Evolutionary conservation across 2,888 invertebrate species (phyloP).

Genomic region (Hypselothyrea guttata): DNA sequence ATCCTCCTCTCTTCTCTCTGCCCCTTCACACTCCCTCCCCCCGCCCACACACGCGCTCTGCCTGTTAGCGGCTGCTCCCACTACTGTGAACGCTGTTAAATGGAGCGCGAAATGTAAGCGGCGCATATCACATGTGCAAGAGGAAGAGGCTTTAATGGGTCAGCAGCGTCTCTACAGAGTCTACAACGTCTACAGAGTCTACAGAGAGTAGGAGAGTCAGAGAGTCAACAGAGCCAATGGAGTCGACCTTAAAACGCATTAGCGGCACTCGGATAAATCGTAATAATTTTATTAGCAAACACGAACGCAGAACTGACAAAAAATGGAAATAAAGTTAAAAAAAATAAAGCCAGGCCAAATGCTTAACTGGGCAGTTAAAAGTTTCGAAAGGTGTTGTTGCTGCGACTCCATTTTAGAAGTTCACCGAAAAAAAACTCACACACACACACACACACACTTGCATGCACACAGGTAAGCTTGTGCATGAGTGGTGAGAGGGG

Average conservation of each 20-base stretch:
- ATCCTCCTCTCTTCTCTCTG: background rate
- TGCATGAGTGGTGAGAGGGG: background rate
- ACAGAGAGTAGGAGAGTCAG: too few species aligned
- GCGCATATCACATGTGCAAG: conserved; percentile 52
- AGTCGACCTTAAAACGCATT: conserved; percentile 72
- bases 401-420: conserved; percentile 60
- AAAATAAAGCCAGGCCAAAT: background rate
- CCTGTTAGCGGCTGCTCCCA: too few species aligned
- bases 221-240: conserved; percentile 6
- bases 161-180: conserved; percentile 30
- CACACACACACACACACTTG: conserved; percentile 1
- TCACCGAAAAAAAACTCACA: conserved; percentile 28
- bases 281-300: conserved; percentile 76
- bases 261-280: conserved; percentile 63
- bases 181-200: too few species aligned
- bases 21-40: background rate
- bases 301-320: too few species aligned
- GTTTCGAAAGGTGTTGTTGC: conserved; percentile 57
- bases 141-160: conserved; percentile 56
- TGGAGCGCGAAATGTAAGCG: conserved; percentile 68
- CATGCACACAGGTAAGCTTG: background rate
- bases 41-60: too few species aligned
- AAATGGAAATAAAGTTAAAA: too few species aligned
- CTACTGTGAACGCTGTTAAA: conserved; percentile 49
- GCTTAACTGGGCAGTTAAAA: conserved; percentile 39